Base-by-base conservation (phyloP, 2,888 invertebrate genomes). In the Cartodere bifasciata region DNA sequence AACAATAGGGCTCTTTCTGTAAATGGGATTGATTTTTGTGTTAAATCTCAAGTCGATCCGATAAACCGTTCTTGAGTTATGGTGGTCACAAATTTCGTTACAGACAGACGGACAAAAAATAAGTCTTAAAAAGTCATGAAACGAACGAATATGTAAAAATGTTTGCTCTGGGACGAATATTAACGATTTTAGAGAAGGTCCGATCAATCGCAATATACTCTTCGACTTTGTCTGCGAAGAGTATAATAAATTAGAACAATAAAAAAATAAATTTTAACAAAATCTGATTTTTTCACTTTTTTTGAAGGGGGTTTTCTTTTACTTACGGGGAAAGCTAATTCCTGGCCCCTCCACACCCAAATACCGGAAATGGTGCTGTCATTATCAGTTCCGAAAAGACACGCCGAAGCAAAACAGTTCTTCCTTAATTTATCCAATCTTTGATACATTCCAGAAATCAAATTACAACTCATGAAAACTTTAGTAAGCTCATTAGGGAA, bases 261-360 rank as follows among this genome's bases (percentile, higher is more conserved):
- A 20, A 24, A 15, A n/a, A 23, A 27, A 12, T 26, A 25, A 27
- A 14, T 22, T 33, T 16, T 20, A 3, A 28, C 23, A 23, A 27
- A 10, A 26, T 16, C 26, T 31, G 31, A 29, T 28, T 7, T 12
- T 4, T 11, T 13, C 10, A 28, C 11, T n/a, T n/a, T n/a, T n/a
- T n/a, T n/a, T n/a, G n/a, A n/a, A 16, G n/a, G n/a, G n/a, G n/a
- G n/a, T n/a, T n/a, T 25, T 23, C 2, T 25, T 20, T 23, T 16
- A 50, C 62, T 51, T 56, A 83, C 78, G 42, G 67, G 54, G 53
- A 98, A 98, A 46, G 83, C 95, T 33, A 98, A 75, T 13, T 88
- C 83, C 30, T 87, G 88, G 11, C 97, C 97, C 58, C 85, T 80
- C 97, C 97, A 99, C 45, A 95, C 76, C 97, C 97, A 99, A 53